These are phyloP conservation scores for Drosophila guanche DNA, from an alignment of 1,140 invertebrate species.

Conservation along the genomic window DNA sequence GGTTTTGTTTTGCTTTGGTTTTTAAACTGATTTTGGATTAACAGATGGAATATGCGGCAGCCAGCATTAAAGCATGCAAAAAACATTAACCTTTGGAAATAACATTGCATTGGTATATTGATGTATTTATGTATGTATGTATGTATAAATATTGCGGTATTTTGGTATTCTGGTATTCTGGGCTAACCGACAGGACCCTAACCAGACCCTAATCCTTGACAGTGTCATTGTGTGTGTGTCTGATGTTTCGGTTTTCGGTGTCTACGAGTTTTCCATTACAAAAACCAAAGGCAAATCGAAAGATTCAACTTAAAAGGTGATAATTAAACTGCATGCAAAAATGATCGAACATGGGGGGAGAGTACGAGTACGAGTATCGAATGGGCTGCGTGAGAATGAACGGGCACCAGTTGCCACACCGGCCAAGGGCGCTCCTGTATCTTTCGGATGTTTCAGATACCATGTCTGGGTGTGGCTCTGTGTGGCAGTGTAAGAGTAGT, in stretches of 20 bases:
- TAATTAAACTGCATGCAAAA: conserved; percentile 68
- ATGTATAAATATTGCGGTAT: not conserved
- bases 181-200: conserved; percentile 27
- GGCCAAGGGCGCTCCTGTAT: conserved; percentile 35
- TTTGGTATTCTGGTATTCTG: conserved; percentile 13
- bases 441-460: conserved; percentile 21
- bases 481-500: conserved; percentile 17
- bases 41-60: conserved; percentile 66
- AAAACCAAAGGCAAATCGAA: conserved; percentile 48
- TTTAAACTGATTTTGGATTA: conserved; percentile 7
- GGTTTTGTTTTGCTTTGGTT: conserved; percentile 17
- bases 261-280: conserved; percentile 59
- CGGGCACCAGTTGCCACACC: conserved; percentile 48
- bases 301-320: conserved; percentile 46
- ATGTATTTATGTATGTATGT: not conserved
- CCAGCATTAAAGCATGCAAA: conserved; percentile 80
- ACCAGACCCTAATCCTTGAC: conserved; percentile 29
- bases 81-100: conserved; percentile 44
- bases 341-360: conserved; percentile 35
- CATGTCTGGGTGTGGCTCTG: conserved; percentile 6
- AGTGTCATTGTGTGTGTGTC: conserved; percentile 40
- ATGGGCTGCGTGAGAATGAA: conserved; percentile 54
- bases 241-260: conserved; percentile 43
- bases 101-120: conserved; percentile 15
- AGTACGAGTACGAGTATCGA: conserved; percentile 15